A percentile compares a stretch with the other conserved stretches of the same genome.
These are phyloP conservation scores for Pimpla rufipes DNA, from an alignment of 2,888 invertebrate species.

Conservation along the genomic window DNA sequence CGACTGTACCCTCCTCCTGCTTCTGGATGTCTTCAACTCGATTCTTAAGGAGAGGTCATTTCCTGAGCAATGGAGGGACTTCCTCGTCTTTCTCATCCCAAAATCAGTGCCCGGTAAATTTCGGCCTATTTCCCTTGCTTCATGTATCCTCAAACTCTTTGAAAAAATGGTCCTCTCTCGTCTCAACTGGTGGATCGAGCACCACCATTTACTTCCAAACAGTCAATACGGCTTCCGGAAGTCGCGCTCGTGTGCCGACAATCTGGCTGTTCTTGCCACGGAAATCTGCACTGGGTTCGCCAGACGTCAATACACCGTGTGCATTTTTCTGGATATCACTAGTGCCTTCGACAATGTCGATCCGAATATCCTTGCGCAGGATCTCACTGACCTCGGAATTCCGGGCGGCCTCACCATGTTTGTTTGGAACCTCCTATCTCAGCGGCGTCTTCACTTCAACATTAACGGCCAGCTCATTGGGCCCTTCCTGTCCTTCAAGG, in stretches of 20 bases:
- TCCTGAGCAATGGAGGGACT: constrained; percentile 35
- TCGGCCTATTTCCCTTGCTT: constrained; percentile 34
- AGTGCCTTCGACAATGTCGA: too few species aligned
- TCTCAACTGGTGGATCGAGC: constrained; percentile 40
- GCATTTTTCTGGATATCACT: constrained; percentile 43
- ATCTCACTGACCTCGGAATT: constrained; percentile 29
- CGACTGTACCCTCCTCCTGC: not conserved
- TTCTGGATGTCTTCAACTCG: constrained; percentile 12
- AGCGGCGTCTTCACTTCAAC: not conserved
- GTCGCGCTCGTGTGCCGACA: constrained; percentile 33
- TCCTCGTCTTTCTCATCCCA: constrained; percentile 27
- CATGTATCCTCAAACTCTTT: constrained; percentile 17
- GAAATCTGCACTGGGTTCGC: constrained; percentile 14
- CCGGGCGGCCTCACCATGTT: not conserved
- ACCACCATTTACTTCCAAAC: not conserved
- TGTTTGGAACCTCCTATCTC: too few species aligned
- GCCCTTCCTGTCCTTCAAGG: not conserved
- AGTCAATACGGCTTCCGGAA: too few species aligned
- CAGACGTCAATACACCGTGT: not conserved
- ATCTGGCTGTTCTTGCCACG: constrained; percentile 27
- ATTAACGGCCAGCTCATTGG: constrained; percentile 31
- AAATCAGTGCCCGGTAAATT: constrained; percentile 4
- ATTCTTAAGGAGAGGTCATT: constrained; percentile 4
- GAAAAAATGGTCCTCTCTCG: constrained; percentile 20
- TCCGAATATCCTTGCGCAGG: constrained; percentile 2